Evolutionary conservation across 2,888 invertebrate genomes (phyloP).

Genomic region (Proisotoma minuta): DNA sequence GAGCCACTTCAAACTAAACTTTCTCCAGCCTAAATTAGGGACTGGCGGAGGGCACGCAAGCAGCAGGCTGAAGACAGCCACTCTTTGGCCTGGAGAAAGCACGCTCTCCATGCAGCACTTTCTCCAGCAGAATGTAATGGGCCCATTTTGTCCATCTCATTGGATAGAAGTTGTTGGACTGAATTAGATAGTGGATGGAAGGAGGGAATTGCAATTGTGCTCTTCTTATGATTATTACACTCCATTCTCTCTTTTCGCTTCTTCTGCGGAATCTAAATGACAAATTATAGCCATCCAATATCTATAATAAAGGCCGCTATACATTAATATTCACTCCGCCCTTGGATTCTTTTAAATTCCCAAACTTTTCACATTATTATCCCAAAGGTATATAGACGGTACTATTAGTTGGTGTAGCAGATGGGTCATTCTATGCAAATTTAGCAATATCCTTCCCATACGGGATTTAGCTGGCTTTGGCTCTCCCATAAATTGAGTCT

Average conservation of each 20-base stretch:
- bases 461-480: not conserved
- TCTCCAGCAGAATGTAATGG: not conserved
- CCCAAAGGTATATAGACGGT: too few relatives aligned
- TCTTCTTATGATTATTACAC: slow-evolving; percentile 13
- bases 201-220: too few relatives aligned
- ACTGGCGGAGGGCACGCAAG: too few relatives aligned
- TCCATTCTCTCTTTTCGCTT: slow-evolving; percentile 7
- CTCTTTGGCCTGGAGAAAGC: too few relatives aligned
- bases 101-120: not conserved
- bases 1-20: not conserved
- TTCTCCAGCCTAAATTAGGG: not conserved
- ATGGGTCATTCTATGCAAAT: slow-evolving; percentile 45
- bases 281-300: slow-evolving; percentile 1
- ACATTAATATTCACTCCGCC: too few relatives aligned
- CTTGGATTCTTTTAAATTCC: not conserved
- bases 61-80: too few relatives aligned
- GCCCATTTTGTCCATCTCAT: slow-evolving; percentile 11
- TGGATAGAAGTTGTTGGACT: too few relatives aligned
- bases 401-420: too few relatives aligned
- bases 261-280: slow-evolving; percentile 15
- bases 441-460: slow-evolving; percentile 22
- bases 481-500: not conserved
- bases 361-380: too few relatives aligned
- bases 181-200: too few relatives aligned
- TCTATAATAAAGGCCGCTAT: not conserved